A percentile compares a stretch with the other conserved stretches of the same genome.
Conservation (phyloP, 2,888 invertebrate species). For the Parnassius orleans region DNA sequence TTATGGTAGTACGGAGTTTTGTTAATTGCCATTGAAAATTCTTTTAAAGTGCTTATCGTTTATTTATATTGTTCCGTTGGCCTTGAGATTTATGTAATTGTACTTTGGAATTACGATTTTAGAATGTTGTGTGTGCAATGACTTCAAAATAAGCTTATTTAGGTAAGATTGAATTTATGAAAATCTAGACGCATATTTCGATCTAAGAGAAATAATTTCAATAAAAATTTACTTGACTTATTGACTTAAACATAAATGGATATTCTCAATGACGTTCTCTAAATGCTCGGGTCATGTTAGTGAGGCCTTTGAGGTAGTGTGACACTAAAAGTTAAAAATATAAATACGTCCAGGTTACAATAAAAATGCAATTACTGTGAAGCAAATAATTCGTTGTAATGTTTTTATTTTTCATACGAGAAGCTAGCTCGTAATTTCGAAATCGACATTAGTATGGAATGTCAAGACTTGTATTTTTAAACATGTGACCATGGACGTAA, state of each 20-base stretch:
- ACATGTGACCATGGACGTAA: conserved; percentile 7
- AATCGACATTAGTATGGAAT: background rate
- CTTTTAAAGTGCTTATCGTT: conserved; percentile 7
- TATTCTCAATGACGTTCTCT: too few species aligned
- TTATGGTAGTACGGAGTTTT: conserved; percentile 21
- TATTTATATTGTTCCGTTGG: conserved; percentile 21
- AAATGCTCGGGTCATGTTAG: too few species aligned
- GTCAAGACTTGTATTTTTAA: conserved; percentile 15
- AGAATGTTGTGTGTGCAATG: background rate
- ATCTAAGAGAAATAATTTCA: too few species aligned
- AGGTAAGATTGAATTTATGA: background rate
- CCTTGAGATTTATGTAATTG: conserved; percentile 15
- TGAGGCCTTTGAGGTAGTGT: too few species aligned
- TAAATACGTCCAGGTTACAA: too few species aligned
- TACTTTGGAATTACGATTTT: background rate
- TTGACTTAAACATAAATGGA: background rate
- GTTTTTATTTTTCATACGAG: too few species aligned
- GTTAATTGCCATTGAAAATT: conserved; percentile 26
- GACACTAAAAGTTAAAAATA: too few species aligned
- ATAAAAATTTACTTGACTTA: background rate
- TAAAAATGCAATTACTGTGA: too few species aligned
- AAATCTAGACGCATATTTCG: too few species aligned
- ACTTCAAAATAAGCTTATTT: background rate
- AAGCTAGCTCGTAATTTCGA: too few species aligned
- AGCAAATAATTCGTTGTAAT: too few species aligned